phyloP scores from a whole-genome alignment of 2,888 invertebrate species.

The Archips xylosteana region DNA sequence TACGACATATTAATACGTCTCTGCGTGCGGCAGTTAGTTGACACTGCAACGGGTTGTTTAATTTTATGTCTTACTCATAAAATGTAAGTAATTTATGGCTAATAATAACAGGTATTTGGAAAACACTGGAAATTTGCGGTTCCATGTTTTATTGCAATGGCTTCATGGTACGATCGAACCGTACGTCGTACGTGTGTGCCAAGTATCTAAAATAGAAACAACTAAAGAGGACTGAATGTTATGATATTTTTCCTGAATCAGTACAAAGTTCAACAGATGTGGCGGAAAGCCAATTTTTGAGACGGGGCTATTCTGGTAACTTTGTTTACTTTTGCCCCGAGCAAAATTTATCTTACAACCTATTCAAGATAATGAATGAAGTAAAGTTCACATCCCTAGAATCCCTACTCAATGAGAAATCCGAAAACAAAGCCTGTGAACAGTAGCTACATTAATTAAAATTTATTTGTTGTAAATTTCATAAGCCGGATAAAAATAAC shows the following conservation, averaged over 20 bases:
- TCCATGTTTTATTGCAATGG: slow-evolving; percentile 33
- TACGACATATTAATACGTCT: too few species aligned
- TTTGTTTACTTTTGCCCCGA: slow-evolving; percentile 51
- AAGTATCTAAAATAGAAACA: slow-evolving; percentile 76
- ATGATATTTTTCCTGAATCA: slow-evolving; percentile 76
- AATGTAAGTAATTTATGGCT: background rate
- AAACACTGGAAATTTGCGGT: slow-evolving; percentile 15
- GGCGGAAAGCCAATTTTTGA: slow-evolving; percentile 72
- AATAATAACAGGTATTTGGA: slow-evolving; percentile 1
- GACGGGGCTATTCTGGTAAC: slow-evolving; percentile 54
- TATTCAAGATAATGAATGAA: slow-evolving; percentile 25
- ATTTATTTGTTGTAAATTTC: too few species aligned
- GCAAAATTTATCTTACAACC: slow-evolving; percentile 34
- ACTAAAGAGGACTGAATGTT: slow-evolving; percentile 68
- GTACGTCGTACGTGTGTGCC: slow-evolving; percentile 56
- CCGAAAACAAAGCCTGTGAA: slow-evolving; percentile 15
- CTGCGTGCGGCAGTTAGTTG: background rate
- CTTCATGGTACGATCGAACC: slow-evolving; percentile 45
- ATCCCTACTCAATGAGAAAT: slow-evolving; percentile 9
- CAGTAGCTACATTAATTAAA: too few species aligned
- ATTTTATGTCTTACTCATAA: background rate
- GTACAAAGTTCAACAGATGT: slow-evolving; percentile 79
- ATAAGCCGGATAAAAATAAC: too few species aligned
- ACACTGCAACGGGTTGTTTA: background rate
- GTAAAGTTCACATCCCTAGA: slow-evolving; percentile 26